A percentile compares a stretch with the other conserved stretches of the same genome.
phyloP scores from a whole-genome alignment of 2,888 invertebrate genomes.

The Nemurella pictetii region DNA sequence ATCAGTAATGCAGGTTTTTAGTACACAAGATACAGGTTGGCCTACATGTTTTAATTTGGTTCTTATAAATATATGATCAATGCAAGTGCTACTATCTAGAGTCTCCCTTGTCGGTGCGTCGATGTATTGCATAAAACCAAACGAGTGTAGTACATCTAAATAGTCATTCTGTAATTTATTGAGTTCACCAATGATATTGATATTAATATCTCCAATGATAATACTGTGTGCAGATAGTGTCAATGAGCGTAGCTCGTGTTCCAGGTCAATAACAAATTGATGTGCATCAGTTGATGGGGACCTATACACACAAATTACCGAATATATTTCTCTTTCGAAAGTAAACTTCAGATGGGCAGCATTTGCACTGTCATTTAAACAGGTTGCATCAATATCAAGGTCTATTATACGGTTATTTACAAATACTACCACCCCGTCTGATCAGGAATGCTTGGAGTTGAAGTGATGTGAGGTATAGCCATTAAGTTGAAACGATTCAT shows the following conservation, averaged over 20 bases:
- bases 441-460: too few species aligned
- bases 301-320: neutral
- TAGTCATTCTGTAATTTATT: neutral
- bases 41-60: neutral
- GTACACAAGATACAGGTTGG: neutral
- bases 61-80: conserved; percentile 10
- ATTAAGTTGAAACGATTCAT: too few species aligned
- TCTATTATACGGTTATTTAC: too few species aligned
- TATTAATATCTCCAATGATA: neutral
- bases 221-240: neutral
- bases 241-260: neutral
- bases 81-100: too few species aligned
- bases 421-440: neutral
- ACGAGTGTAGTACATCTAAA: neutral
- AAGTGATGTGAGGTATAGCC: too few species aligned
- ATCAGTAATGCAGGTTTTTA: too few species aligned
- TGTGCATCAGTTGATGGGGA: neutral
- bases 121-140: neutral
- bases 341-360: neutral
- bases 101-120: neutral
- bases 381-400: too few species aligned
- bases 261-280: neutral
- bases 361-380: neutral
- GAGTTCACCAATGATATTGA: neutral
- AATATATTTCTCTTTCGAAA: neutral